Conservation (phyloP, 1,140 invertebrate genomes). For the Cydia amplana region DNA sequence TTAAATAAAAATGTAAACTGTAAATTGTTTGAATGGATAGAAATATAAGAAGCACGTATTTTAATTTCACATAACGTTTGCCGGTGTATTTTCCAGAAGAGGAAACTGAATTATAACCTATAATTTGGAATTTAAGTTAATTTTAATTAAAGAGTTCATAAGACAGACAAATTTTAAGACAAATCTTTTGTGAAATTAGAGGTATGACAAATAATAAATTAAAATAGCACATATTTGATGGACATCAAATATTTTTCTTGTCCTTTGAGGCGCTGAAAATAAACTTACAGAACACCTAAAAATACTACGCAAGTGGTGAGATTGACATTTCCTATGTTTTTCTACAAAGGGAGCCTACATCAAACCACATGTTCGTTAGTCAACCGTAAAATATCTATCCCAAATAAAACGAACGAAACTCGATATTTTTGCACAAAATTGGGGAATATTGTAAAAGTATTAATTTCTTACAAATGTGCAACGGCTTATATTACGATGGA, state of each 20-base stretch:
- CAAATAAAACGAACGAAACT: slow-evolving; percentile 55
- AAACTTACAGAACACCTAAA: slow-evolving; percentile 20
- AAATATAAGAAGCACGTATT: too few species aligned
- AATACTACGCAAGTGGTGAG: slow-evolving; percentile 30
- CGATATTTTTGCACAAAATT: slow-evolving; percentile 74
- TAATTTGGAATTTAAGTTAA: too few species aligned
- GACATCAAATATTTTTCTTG: not conserved
- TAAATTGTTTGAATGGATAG: too few species aligned
- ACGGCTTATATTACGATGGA: slow-evolving; percentile 63
- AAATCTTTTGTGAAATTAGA: too few species aligned
- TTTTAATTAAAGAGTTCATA: too few species aligned
- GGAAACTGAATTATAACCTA: too few species aligned
- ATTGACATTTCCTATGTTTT: slow-evolving; percentile 32
- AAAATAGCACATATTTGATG: not conserved
- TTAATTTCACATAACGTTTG: too few species aligned
- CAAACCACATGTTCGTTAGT: slow-evolving; percentile 62
- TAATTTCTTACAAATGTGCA: slow-evolving; percentile 70
- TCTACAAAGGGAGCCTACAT: slow-evolving; percentile 48
- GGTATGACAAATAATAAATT: too few species aligned
- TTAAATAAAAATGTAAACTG: too few species aligned
- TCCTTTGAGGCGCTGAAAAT: slow-evolving; percentile 13
- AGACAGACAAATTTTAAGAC: too few species aligned
- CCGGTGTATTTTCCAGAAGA: too few species aligned
- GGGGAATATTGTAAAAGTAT: slow-evolving; percentile 69
- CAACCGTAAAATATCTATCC: slow-evolving; percentile 56